Percentiles rank a stretch among this genome's conserved stretches.
Evolutionary conservation across 2,888 invertebrate species (phyloP).

Genomic region (Platycheirus albimanus): DNA sequence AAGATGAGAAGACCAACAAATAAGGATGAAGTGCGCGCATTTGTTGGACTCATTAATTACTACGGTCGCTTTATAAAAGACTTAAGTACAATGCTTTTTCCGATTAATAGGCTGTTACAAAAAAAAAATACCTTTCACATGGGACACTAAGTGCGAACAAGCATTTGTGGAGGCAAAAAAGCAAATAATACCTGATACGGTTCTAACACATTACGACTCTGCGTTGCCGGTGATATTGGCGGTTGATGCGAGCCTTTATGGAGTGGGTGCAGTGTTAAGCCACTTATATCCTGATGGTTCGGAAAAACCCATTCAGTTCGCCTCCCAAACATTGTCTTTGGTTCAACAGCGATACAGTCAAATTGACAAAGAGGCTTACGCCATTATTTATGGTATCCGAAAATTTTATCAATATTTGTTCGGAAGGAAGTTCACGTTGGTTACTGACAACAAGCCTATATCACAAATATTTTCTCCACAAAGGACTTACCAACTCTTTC

Average conservation of each 20-base stretch:
- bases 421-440: too few relatives aligned
- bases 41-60: background rate
- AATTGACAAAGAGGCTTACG: too few relatives aligned
- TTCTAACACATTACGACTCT: slow-evolving; percentile 24
- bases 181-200: slow-evolving; percentile 10
- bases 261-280: too few relatives aligned
- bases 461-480: slow-evolving; percentile 1
- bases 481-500: slow-evolving; percentile 1
- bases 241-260: too few relatives aligned
- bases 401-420: too few relatives aligned
- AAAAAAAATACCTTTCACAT: background rate
- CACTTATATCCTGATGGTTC: too few relatives aligned
- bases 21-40: background rate
- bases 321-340: slow-evolving; percentile 12
- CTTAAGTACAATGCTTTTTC: slow-evolving; percentile 4
- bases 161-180: slow-evolving; percentile 10
- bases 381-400: too few relatives aligned
- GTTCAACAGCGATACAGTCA: slow-evolving; percentile 1
- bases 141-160: background rate
- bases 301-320: slow-evolving; percentile 18
- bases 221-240: too few relatives aligned
- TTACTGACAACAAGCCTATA: too few relatives aligned
- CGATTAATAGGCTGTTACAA: slow-evolving; percentile 2
- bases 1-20: slow-evolving; percentile 4
- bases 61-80: slow-evolving; percentile 1